A percentile compares a stretch with the other conserved stretches of the same genome.
Conservation (phyloP, 2,888 invertebrate genomes). For the Helobdella robusta region DNA sequence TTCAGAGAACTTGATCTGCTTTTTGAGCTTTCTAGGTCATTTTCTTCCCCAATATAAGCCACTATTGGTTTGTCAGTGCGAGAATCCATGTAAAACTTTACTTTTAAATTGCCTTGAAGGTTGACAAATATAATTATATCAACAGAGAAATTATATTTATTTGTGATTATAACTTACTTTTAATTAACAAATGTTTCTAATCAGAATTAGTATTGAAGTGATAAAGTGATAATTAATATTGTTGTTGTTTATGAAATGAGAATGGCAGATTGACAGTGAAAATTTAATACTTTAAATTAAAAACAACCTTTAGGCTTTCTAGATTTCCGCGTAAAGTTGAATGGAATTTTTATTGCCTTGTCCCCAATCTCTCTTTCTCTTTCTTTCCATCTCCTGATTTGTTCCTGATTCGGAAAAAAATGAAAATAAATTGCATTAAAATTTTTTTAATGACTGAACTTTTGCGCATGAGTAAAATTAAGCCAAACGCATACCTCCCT, state of each 20-base stretch:
- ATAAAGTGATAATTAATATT: not conserved
- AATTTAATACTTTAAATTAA: too few species aligned
- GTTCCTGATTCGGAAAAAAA: constrained; percentile 54
- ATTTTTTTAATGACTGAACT: too few species aligned
- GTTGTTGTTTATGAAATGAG: too few species aligned
- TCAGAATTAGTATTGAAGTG: not conserved
- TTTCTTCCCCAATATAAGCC: not conserved
- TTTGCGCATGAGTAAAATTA: too few species aligned
- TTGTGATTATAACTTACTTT: not conserved
- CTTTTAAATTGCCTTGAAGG: not conserved
- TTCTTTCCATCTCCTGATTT: constrained; percentile 63
- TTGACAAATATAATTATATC: not conserved
- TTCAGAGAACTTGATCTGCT: too few species aligned
- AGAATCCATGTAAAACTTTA: constrained; percentile 4
- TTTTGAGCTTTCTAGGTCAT: too few species aligned
- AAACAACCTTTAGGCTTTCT: constrained; percentile 18
- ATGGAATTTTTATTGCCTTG: constrained; percentile 19
- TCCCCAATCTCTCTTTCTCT: constrained; percentile 32
- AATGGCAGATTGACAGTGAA: too few species aligned
- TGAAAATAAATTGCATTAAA: not conserved
- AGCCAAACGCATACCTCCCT: constrained; percentile 60
- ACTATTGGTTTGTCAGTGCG: not conserved
- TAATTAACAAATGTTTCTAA: not conserved
- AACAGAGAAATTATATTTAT: constrained; percentile 4
- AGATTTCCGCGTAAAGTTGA: constrained; percentile 2